Evolutionary conservation across 2,888 invertebrate genomes (phyloP), one percentile per base, ranked within the genome.

Genomic region (Pasiphila rectangulata): DNA sequence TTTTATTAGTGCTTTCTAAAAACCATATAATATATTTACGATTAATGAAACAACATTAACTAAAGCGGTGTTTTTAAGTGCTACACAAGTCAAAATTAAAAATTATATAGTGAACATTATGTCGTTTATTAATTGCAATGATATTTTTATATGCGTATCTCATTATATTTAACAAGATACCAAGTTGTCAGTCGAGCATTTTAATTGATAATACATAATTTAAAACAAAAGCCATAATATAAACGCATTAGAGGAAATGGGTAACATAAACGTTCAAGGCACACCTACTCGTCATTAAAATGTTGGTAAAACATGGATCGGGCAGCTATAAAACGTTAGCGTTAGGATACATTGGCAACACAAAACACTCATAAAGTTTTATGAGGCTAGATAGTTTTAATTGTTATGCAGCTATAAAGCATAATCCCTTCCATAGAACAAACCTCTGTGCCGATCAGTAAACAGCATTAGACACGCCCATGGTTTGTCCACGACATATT

Each of bases 381-480:
- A 21, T 21, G 7, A 21, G 7, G 21, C 21, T 4, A 5, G 3
- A 2, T 6, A 21, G 4, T 6, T 21, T 24, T 2, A 10, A 4
- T 24, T 24, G 2, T 10, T 10, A 6, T 1, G 1, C 2, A 10
- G 1, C 24, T 19, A 15, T 35, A 20, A 39, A 10, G 15, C 21
- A 21, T 9, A n/a, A 7, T 13, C 47, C 41, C 37, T 61, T 73
- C 72, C 48, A 68, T 63, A 23, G 6, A 15, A 16, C n/a, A 20
- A 10, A 25, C 36, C 29, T 25, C 10, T 25, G 27, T 13, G n/a
- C 30, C 55, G 53, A 56, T 67, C 51, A 45, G 65, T 65, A 74
- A 75, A 75, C 63, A 73, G 57, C 68, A 67, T 70, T 68, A 72
- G 67, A 68, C 64, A 68, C 68, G 62, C 63, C 67, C 61, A 37